Base-by-base conservation (phyloP, 2,888 invertebrate genomes). In the Tenthredo notha region DNA sequence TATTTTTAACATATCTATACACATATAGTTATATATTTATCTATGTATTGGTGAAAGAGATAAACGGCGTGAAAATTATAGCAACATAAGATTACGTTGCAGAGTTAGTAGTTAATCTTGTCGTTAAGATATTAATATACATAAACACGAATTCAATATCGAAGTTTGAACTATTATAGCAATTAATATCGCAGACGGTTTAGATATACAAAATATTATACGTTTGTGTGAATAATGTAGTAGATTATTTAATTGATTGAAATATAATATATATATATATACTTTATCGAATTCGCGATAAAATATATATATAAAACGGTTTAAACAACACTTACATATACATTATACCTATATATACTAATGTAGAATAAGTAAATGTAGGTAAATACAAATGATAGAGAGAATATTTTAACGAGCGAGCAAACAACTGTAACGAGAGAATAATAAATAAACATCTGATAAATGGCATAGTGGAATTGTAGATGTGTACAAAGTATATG, bases 371-470 rank as follows among this genome's bases (percentile, higher is more conserved):
- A 25, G 61, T 61, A 25, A 61, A 61, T 12, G 10, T 61, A 25
- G 25, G 61, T 61, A 61, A 61, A 25, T 61, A 61, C 25, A 25
- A 25, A 61, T 25, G 70, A 70, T 9, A 37, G 29, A 67, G 33
- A 33, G 29, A 43, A 37, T 37, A 70, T 70, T 70, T 70, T 70
- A 70, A 70, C 40, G 70, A 70, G 33, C 70, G 33, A 33, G 70
- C 43, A 43, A 43, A 74, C 43, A 74, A 43, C 40, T 43, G 10
- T 40, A 74, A 21, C 21, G 43, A 74, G 43, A 74, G 43, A 74
- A 43, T 74, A 74, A 43, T 74, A 70, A 70, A 70, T 70, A n/a
- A 70, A 70, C 37, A 70, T 70, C 7, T 70, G 70, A 70, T 70
- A 70, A 70, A 33, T 70, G 70, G 37, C 18, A 37, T n/a, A n/a